Conservation (phyloP, 2,113 vertebrate genomes). For the Balaeniceps rex region DNA sequence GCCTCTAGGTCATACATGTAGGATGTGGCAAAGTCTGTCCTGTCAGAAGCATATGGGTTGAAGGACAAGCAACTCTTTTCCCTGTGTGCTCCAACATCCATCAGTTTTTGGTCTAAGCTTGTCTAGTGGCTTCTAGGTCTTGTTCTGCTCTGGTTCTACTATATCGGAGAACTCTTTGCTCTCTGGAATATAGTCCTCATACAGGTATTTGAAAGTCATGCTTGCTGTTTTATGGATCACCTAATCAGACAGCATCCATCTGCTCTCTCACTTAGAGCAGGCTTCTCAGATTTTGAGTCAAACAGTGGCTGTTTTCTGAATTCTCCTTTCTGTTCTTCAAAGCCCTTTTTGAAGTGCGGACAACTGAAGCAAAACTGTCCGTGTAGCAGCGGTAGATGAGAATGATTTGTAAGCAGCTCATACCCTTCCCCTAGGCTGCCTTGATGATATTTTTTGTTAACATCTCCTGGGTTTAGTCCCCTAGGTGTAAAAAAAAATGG, state of each 20-base stretch:
- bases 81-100: background rate
- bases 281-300: background rate
- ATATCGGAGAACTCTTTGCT: background rate
- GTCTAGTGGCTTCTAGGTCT: background rate
- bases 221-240: background rate
- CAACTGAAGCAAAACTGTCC: background rate
- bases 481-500: background rate
- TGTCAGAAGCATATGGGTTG: background rate
- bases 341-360: background rate
- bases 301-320: background rate
- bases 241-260: background rate
- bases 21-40: background rate
- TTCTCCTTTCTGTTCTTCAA: background rate
- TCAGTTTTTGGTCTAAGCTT: background rate
- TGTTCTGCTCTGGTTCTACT: background rate
- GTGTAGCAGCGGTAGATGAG: background rate
- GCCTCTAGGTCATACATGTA: background rate
- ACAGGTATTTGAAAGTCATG: background rate
- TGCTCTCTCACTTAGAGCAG: background rate
- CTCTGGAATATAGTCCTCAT: background rate
- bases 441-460: background rate
- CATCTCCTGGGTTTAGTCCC: background rate
- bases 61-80: background rate
- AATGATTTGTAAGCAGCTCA: background rate
- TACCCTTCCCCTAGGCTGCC: background rate